Evolutionary conservation across 2,888 invertebrate species (phyloP).

Genomic region (Thymelicus sylvestris): DNA sequence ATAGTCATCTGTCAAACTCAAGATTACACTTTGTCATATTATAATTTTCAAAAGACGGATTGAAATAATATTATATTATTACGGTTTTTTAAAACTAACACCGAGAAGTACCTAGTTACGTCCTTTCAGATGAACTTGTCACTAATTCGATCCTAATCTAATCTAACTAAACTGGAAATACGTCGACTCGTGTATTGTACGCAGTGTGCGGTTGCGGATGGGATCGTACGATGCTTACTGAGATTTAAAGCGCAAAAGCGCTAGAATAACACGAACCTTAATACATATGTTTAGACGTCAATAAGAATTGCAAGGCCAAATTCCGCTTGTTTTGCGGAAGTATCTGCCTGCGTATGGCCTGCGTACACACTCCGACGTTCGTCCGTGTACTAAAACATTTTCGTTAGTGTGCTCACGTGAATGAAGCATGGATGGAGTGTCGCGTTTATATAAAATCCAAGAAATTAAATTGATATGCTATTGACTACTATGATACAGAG

Average conservation of each 20-base stretch:
- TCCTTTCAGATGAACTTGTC: conserved; percentile 13
- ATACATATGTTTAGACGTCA: conserved; percentile 14
- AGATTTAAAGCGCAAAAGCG: conserved; percentile 22
- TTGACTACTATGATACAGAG: conserved; percentile 40
- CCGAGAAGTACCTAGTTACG: conserved; percentile 12
- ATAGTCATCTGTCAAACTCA: conserved; percentile 11
- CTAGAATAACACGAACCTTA: conserved; percentile 8
- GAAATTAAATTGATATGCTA: conserved; percentile 44
- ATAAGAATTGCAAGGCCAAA: conserved; percentile 13
- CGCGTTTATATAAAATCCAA: conserved; percentile 37
- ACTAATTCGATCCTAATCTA: conserved; percentile 13
- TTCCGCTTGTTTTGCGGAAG: conserved; percentile 23
- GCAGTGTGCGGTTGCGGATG: conserved; percentile 1
- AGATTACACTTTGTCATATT: background rate
- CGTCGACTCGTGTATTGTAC: conserved; percentile 1
- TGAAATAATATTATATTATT: background rate
- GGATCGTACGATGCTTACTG: conserved; percentile 23
- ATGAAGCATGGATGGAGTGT: conserved; percentile 44
- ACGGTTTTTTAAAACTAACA: background rate
- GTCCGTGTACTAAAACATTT: conserved; percentile 39
- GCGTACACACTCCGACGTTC: conserved; percentile 8
- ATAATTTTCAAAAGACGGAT: background rate
- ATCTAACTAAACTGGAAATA: conserved; percentile 21
- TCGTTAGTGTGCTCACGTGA: conserved; percentile 46
- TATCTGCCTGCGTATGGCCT: conserved; percentile 2